Evolutionary conservation across 1,140 invertebrate genomes (phyloP).

Genomic region (Drosophila nigrodunni): DNA sequence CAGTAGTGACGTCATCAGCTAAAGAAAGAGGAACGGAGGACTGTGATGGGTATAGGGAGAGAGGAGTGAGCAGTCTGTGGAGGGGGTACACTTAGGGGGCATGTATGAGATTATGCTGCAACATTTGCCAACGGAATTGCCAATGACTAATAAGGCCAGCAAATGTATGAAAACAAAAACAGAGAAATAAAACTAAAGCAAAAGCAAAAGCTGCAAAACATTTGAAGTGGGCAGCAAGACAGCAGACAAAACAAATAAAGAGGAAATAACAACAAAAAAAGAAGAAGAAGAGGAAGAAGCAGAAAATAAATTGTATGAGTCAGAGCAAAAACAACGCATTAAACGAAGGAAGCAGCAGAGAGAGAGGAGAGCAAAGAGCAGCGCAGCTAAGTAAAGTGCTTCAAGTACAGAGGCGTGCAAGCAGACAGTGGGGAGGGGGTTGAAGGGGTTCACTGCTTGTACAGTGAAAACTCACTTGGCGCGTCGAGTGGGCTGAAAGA

Average conservation of each 20-base stretch:
- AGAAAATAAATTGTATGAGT: slow-evolving; percentile 30
- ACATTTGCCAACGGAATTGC: slow-evolving; percentile 58
- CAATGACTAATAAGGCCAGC: slow-evolving; percentile 66
- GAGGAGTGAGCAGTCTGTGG: too few species aligned
- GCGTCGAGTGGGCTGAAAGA: slow-evolving; percentile 30
- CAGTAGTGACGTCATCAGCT: slow-evolving; percentile 34
- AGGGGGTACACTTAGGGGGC: neutral
- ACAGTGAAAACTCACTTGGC: slow-evolving; percentile 39
- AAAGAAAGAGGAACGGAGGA: slow-evolving; percentile 8
- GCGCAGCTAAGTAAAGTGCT: slow-evolving; percentile 31
- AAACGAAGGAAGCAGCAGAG: slow-evolving; percentile 18
- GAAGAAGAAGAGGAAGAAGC: slow-evolving; percentile 13
- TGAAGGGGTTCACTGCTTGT: neutral
- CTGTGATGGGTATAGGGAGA: neutral
- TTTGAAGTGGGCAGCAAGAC: slow-evolving; percentile 33
- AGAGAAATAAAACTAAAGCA: slow-evolving; percentile 17
- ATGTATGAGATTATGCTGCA: slow-evolving; percentile 54
- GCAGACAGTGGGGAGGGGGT: neutral
- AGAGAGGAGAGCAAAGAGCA: slow-evolving; percentile 4
- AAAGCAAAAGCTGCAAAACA: slow-evolving; percentile 27
- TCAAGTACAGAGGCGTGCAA: slow-evolving; percentile 11
- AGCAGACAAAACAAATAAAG: slow-evolving; percentile 33
- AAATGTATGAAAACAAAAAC: slow-evolving; percentile 27
- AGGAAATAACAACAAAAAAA: slow-evolving; percentile 10
- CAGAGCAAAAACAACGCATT: slow-evolving; percentile 9